Percentiles rank a stretch among this genome's conserved stretches.
Evolutionary conservation across 2,113 vertebrate species (phyloP).

Genomic region (Chelonoidis abingdonii): DNA sequence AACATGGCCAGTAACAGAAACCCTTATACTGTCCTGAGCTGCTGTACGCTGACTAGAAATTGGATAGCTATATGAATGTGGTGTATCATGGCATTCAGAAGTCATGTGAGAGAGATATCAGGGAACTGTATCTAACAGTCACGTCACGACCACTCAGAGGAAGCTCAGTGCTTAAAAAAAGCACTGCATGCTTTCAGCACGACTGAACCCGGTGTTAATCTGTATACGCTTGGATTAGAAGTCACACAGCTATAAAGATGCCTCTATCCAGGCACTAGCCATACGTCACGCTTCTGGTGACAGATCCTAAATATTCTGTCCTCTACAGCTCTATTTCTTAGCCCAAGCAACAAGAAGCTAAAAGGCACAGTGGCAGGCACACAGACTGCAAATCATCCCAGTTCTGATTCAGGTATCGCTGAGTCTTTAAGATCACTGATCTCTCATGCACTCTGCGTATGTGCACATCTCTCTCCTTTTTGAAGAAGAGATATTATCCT

Average conservation of each 20-base stretch:
- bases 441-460: slow-evolving; percentile 4
- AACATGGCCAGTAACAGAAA: slow-evolving; percentile 61
- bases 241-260: slow-evolving; percentile 70
- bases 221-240: slow-evolving; percentile 72
- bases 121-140: slow-evolving; percentile 71
- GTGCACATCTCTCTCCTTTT: slow-evolving; percentile 2
- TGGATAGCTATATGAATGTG: slow-evolving; percentile 16
- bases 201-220: slow-evolving; percentile 54
- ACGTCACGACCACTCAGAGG: slow-evolving; percentile 54
- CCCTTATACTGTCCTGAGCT: slow-evolving; percentile 49
- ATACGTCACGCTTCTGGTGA: slow-evolving; percentile 53
- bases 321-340: slow-evolving; percentile 54
- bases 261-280: slow-evolving; percentile 61
- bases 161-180: slow-evolving; percentile 69
- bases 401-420: background rate
- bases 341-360: slow-evolving; percentile 44
- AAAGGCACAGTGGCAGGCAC: slow-evolving; percentile 25
- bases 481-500: slow-evolving; percentile 26
- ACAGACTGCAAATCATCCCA: slow-evolving; percentile 1
- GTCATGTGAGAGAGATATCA: slow-evolving; percentile 76
- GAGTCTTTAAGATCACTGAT: background rate
- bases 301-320: slow-evolving; percentile 63
- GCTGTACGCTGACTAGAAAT: slow-evolving; percentile 47
- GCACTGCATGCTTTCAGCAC: slow-evolving; percentile 56
- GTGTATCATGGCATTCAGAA: slow-evolving; percentile 38